Base-by-base conservation (phyloP, 1,140 invertebrate genomes). In the Lepidurus couesii region DNA sequence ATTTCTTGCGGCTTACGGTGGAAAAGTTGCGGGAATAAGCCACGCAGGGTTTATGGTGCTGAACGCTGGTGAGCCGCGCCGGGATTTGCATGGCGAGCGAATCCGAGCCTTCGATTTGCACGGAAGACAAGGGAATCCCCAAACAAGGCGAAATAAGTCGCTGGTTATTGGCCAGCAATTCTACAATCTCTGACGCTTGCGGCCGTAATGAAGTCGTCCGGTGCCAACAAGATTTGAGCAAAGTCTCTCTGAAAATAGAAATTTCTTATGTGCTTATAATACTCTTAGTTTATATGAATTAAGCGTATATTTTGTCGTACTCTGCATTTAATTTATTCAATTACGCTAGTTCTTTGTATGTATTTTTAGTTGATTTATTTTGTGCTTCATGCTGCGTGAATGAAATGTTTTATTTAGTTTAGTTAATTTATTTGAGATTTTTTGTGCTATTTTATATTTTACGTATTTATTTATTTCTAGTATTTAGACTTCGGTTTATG, bases 221-320 rank as follows among this genome's bases (percentile, higher is more conserved):
- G 43, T 88, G 88, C 93, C 94, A 95, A 84, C 94, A 96, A 1
- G 90, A 89, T 81, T 89, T 88, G 76, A 96, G 89, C 53, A 96
- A 85, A 44, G 85, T 88, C 84, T 92, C 90, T 80, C 92, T 94
- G 34, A 34, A 34, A 34, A 34, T 34, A 34, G 34, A 4, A 1
- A n/a, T 13, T n/a, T 42, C 34, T 42, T 21, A 77, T 44, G 73
- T 21, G 74, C 9, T 34, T 3, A 1, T 3, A 1, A 45, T 42
- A 76, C n/a, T 75, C 42, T 3, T 26, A 75, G 11, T 13, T 73
- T 65, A 43, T 76, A 53, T 24, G 24, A 24, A n/a, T n/a, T n/a
- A n/a, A 24, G 24, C 24, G 0, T 24, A 24, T 24, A 24, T 24
- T 24, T 24, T 24, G 24, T 24, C 24, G 24, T 24, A 24, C 24